Evolutionary conservation across 2,888 invertebrate genomes (phyloP), one percentile per base, ranked within the genome.

Genomic region (Vanessa cardui): DNA sequence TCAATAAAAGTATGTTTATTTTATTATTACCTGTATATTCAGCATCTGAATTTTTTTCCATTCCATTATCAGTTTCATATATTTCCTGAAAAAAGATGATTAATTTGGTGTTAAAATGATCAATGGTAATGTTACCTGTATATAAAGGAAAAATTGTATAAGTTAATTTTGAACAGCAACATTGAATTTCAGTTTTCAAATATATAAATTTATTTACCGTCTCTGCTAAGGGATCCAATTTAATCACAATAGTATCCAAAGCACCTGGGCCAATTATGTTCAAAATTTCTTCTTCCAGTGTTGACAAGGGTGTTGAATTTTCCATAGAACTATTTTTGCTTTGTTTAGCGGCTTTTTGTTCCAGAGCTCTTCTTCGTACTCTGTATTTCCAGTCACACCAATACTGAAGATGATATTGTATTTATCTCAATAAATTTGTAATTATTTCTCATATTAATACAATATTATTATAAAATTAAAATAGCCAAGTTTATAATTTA

Each of bases 381-480:
- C 87, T 73, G 73, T 87, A 87, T 70, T 88, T 88, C 86, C 85
- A 86, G 62, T 88, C 88, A 77, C 86, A 87, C 87, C 87, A 89
- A 70, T 85, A 88, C 89, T 89, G 72, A 21, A 80, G 69, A 78
- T 18, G 47, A 49, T 21, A 60, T 47, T 46, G 26, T 16, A 12
- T 26, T 58, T 65, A 54, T 49, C 12, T 46, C 12, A 26, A 9
- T 12, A 63, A 64, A n/a, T 26, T 52, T 58, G 18, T 49, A 26
- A 9, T 9, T 4, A 18, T 20, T 49, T 20, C n/a, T 49, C 20
- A 18, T 20, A 9, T 49, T 49, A 18, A 39, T 7, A 39, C 9
- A 39, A 39, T 39, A 9, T 1, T 8, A 9, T 39, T 39, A 39
- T 12, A 3, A 9, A 8, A 12, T 12, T 39, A 39, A 9, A 26